Conservation (phyloP, 1,140 invertebrate species). For the Drusus annulatus region DNA sequence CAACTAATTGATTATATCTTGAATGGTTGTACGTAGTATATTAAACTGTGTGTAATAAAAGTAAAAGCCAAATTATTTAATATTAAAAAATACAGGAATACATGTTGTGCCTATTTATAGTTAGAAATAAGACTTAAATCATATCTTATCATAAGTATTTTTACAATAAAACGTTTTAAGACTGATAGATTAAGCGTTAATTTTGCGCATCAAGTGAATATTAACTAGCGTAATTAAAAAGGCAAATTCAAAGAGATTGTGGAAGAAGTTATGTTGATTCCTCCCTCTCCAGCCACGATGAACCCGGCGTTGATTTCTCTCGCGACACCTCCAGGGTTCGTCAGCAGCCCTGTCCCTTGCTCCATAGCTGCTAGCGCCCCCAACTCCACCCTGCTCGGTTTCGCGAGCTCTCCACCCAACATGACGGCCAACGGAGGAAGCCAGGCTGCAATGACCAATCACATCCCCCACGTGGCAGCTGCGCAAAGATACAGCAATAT, state of each 20-base stretch:
- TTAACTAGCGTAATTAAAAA: not conserved
- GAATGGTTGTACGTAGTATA: too few relatives aligned
- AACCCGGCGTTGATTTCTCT: constrained; percentile 55
- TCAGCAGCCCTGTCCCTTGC: constrained; percentile 46
- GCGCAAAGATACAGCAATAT: constrained; percentile 32
- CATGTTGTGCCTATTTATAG: constrained; percentile 48
- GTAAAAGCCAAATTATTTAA: constrained; percentile 13
- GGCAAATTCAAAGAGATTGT: not conserved
- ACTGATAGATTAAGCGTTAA: not conserved
- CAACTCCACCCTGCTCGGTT: constrained; percentile 37
- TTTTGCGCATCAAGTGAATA: constrained; percentile 1
- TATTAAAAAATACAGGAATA: constrained; percentile 53
- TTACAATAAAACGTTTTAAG: not conserved
- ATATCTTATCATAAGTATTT: not conserved
- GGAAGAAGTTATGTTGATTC: constrained; percentile 54
- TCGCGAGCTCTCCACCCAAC: constrained; percentile 55
- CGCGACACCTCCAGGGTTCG: constrained; percentile 49
- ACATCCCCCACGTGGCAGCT: constrained; percentile 39
- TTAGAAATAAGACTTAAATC: not conserved
- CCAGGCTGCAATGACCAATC: constrained; percentile 53
- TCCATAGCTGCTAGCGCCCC: constrained; percentile 39
- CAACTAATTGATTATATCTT: too few relatives aligned
- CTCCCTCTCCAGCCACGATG: constrained; percentile 48
- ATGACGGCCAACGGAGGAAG: constrained; percentile 48
- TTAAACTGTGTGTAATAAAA: too few relatives aligned